These are phyloP conservation scores for Oryzias curvinotus DNA, from an alignment of 2,113 vertebrate species.

Conservation along the genomic window DNA sequence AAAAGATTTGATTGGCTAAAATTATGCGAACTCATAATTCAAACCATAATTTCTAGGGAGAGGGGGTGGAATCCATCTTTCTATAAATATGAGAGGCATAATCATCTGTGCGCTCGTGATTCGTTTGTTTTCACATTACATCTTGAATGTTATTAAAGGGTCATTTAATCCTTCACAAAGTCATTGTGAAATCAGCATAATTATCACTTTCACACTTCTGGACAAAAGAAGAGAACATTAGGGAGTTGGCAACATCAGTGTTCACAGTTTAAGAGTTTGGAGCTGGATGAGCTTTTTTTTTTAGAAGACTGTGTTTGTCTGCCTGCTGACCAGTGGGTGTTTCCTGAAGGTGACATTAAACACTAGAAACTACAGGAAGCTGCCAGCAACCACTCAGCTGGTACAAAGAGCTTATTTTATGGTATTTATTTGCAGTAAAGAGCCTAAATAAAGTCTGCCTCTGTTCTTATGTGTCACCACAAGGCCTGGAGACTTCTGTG, in stretches of 20 bases:
- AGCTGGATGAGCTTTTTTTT: not conserved
- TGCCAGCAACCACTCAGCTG: no score
- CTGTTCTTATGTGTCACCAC: no score
- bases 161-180: not conserved
- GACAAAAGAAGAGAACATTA: not conserved
- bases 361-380: no score
- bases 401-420: no score
- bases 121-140: not conserved
- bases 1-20: constrained; percentile 38
- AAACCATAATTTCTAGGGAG: no score
- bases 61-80: no score
- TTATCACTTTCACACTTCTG: not conserved
- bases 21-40: constrained; percentile 1
- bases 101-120: not conserved
- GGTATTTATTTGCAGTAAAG: no score
- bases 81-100: no score
- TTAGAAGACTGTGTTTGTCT: not conserved
- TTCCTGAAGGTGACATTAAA: no score
- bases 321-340: not conserved
- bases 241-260: not conserved
- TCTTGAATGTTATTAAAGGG: not conserved
- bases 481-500: no score
- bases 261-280: not conserved
- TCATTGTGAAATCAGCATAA: constrained; percentile 1
- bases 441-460: no score